Percentiles rank a stretch among this genome's conserved stretches.
phyloP scores from a whole-genome alignment of 2,888 invertebrate genomes.

The Falcaria lacertinaria region DNA sequence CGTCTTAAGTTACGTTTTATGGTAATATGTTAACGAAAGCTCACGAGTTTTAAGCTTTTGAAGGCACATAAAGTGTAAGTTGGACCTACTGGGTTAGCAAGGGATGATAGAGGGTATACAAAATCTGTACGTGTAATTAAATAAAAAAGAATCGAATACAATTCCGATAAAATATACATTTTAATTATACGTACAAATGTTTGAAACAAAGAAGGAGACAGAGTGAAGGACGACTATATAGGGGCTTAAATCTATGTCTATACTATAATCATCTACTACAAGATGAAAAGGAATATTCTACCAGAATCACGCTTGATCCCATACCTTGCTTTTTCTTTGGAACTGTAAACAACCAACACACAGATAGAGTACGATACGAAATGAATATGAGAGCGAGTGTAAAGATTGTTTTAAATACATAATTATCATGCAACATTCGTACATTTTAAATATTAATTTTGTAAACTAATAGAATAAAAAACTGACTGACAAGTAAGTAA shows the following conservation, averaged over 20 bases:
- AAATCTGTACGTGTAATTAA: conserved; percentile 37
- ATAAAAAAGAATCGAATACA: too few species aligned
- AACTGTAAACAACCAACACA: conserved; percentile 88
- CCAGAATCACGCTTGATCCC: conserved; percentile 79
- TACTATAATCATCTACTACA: conserved; percentile 71
- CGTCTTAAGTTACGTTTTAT: conserved; percentile 51
- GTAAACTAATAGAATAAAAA: not conserved
- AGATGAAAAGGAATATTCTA: conserved; percentile 79
- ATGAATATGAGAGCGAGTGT: conserved; percentile 44
- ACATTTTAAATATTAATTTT: conserved; percentile 7
- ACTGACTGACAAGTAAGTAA: not conserved
- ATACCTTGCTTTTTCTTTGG: conserved; percentile 88
- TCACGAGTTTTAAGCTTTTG: conserved; percentile 32
- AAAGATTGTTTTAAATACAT: conserved; percentile 32
- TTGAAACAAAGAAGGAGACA: conserved; percentile 17
- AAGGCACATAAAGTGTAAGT: conserved; percentile 21
- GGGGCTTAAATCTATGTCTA: conserved; percentile 64
- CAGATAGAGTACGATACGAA: conserved; percentile 72
- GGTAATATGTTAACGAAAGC: conserved; percentile 54
- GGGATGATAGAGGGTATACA: conserved; percentile 21
- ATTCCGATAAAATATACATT: too few species aligned
- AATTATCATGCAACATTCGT: conserved; percentile 68
- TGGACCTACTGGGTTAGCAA: conserved; percentile 32
- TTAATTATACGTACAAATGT: conserved; percentile 38
- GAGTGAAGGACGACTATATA: conserved; percentile 47